Conservation (phyloP, 1,140 invertebrate species). For the Drosophila miranda region DNA sequence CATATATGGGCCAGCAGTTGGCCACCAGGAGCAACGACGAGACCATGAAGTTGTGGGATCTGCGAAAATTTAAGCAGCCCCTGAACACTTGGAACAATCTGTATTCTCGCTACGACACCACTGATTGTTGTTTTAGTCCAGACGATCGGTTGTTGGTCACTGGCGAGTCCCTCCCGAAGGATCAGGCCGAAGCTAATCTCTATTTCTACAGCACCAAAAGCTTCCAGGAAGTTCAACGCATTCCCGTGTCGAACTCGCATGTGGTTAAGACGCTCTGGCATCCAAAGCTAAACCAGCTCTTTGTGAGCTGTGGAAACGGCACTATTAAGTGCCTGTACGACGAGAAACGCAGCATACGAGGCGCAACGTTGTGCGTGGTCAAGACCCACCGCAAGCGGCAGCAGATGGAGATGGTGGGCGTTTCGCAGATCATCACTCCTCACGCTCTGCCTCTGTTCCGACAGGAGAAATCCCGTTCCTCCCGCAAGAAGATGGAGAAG, state of each 20-base stretch:
- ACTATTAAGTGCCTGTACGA: slow-evolving; percentile 96
- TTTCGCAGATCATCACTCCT: slow-evolving; percentile 98
- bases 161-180: slow-evolving; percentile 91
- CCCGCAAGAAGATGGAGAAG: slow-evolving; percentile 95
- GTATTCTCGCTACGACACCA: slow-evolving; percentile 94
- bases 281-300: slow-evolving; percentile 97
- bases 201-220: slow-evolving; percentile 92
- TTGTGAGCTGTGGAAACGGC: slow-evolving; percentile 96
- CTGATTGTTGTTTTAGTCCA: slow-evolving; percentile 92
- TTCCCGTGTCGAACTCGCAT: slow-evolving; percentile 90
- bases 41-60: slow-evolving; percentile 97
- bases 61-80: slow-evolving; percentile 91
- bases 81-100: slow-evolving; percentile 88
- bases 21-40: slow-evolving; percentile 95
- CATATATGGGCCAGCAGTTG: slow-evolving; percentile 91
- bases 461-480: slow-evolving; percentile 94
- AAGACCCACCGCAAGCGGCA: slow-evolving; percentile 91
- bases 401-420: slow-evolving; percentile 92
- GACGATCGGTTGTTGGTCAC: slow-evolving; percentile 95
- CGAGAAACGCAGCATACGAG: slow-evolving; percentile 91
- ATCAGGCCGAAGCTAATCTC: slow-evolving; percentile 88
- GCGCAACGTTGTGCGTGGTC: slow-evolving; percentile 94
- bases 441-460: slow-evolving; percentile 98
- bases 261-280: slow-evolving; percentile 97
- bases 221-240: slow-evolving; percentile 89